These are phyloP conservation scores for Cecropterus lyciades DNA, from an alignment of 1,140 invertebrate genomes.

Conservation along the genomic window DNA sequence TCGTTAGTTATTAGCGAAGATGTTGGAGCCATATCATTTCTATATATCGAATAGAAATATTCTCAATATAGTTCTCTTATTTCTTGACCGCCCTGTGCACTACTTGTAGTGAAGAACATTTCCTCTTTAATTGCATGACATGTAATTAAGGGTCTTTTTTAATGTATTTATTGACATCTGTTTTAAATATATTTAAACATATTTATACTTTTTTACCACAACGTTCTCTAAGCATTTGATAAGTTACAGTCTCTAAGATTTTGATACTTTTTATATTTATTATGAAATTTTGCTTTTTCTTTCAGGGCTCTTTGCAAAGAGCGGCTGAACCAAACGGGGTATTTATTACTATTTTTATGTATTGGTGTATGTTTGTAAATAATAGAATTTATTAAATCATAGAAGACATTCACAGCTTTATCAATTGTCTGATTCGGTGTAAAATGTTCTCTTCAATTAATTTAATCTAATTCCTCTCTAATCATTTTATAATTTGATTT, in stretches of 20 bases:
- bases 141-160: conserved; percentile 24
- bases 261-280: conserved; percentile 29
- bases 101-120: conserved; percentile 6
- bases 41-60: conserved; percentile 19
- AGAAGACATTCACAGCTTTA: conserved; percentile 20
- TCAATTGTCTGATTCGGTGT: conserved; percentile 4
- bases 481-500: conserved; percentile 16
- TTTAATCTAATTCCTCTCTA: conserved; percentile 9
- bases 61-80: conserved; percentile 5
- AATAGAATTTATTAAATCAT: conserved; percentile 18
- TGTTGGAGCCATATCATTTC: background rate
- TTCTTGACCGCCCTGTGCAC: conserved; percentile 4
- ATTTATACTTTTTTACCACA: conserved; percentile 9
- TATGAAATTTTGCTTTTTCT: conserved; percentile 37
- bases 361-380: conserved; percentile 28
- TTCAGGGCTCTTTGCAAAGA: conserved; percentile 20
- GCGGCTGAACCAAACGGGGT: conserved; percentile 32
- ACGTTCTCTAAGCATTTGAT: conserved; percentile 18
- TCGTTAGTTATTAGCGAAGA: background rate
- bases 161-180: background rate
- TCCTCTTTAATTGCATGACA: conserved; percentile 19
- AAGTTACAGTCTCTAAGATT: conserved; percentile 29
- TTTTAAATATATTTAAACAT: conserved; percentile 32
- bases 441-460: conserved; percentile 22
- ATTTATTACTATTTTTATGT: conserved; percentile 5